Conservation (phyloP, 2,113 vertebrate species). For the Antechinus flavipes region DNA sequence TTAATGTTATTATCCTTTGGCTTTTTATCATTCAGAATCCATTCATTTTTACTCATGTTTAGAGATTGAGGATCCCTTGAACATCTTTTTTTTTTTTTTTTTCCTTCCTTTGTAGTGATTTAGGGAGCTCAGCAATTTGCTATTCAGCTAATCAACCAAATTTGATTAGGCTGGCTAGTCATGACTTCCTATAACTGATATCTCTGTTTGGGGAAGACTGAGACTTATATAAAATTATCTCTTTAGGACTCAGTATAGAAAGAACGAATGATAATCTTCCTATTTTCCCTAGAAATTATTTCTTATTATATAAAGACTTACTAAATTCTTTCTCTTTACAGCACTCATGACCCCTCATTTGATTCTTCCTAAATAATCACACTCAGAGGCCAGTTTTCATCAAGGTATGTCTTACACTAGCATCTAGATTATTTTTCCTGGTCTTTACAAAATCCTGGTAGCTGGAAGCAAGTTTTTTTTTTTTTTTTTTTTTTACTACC, state of each 20-base stretch:
- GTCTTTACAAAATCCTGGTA: neutral
- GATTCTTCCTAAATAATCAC: neutral
- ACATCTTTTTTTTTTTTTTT: neutral
- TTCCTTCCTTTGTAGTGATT: neutral
- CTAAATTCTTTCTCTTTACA: neutral
- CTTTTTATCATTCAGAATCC: neutral
- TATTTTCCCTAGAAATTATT: neutral
- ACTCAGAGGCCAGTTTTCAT: neutral
- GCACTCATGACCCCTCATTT: neutral
- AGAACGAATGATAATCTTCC: neutral
- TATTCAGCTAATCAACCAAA: neutral
- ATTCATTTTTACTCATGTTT: neutral
- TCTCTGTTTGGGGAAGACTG: neutral
- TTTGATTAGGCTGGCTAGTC: neutral
- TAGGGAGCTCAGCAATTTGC: neutral
- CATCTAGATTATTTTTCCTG: neutral
- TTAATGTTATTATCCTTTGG: neutral
- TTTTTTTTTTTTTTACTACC: neutral
- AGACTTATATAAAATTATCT: neutral
- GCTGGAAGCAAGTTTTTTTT: neutral
- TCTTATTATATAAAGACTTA: neutral
- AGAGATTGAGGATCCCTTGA: neutral
- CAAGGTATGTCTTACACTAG: neutral
- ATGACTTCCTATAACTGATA: neutral
- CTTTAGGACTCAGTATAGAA: neutral